These are phyloP conservation scores for Melanophora roralis DNA, from an alignment of 2,888 invertebrate genomes.

Conservation along the genomic window DNA sequence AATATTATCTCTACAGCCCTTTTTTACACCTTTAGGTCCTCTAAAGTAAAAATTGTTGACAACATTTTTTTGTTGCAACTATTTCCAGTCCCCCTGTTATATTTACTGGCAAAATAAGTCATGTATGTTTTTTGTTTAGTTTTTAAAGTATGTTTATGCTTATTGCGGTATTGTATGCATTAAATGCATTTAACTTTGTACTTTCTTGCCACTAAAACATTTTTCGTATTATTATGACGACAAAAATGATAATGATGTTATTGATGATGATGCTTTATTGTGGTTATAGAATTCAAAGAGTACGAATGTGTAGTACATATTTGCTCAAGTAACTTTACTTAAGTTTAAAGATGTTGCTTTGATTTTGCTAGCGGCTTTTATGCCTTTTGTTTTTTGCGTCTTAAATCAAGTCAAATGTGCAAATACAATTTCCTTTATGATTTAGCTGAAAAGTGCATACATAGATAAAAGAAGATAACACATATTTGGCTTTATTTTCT, in stretches of 20 bases:
- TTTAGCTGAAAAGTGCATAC: neutral
- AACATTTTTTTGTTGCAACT: no score
- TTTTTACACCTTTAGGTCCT: no score
- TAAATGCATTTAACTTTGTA: neutral
- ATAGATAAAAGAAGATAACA: neutral
- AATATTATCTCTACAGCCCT: no score
- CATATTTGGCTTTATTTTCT: slow-evolving; percentile 4
- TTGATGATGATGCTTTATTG: slow-evolving; percentile 41
- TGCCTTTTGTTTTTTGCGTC: slow-evolving; percentile 19
- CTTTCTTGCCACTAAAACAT: neutral
- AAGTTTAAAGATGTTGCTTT: slow-evolving; percentile 43
- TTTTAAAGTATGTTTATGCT: slow-evolving; percentile 30
- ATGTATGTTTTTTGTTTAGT: slow-evolving; percentile 17
- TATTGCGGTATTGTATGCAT: slow-evolving; percentile 41
- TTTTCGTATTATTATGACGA: slow-evolving; percentile 2
- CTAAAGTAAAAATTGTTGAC: no score
- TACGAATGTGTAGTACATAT: slow-evolving; percentile 5
- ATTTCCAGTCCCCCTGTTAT: neutral
- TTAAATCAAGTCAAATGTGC: slow-evolving; percentile 51
- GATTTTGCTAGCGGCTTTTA: slow-evolving; percentile 53
- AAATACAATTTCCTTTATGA: slow-evolving; percentile 37
- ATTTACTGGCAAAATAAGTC: neutral
- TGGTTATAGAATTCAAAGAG: slow-evolving; percentile 31
- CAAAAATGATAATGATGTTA: slow-evolving; percentile 14
- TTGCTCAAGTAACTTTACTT: neutral